Evolutionary conservation across 2,797 vertebrate genomes (phyloP).

Genomic region (Bryconaethiops microstoma): DNA sequence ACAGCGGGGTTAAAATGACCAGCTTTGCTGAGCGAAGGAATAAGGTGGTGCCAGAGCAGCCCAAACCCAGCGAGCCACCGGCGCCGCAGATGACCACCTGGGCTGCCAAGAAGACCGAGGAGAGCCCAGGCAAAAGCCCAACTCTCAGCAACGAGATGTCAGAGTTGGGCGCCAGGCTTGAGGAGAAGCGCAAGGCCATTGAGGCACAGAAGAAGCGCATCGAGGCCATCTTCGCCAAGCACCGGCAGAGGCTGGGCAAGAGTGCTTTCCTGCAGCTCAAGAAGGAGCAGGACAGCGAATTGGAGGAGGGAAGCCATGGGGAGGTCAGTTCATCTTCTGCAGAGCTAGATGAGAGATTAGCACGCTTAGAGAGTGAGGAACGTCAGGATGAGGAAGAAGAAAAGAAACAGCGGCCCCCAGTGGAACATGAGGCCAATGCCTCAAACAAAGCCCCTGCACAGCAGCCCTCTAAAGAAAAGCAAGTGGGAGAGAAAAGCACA

Average conservation of each 20-base stretch:
- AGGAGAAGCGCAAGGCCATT: conserved; percentile 90
- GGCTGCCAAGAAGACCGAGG: conserved; percentile 74
- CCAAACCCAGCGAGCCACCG: conserved; percentile 57
- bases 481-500: conserved; percentile 66
- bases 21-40: conserved; percentile 91
- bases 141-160: conserved; percentile 88
- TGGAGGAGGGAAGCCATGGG: conserved; percentile 19
- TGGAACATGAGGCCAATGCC: conserved; percentile 57
- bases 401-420: conserved; percentile 51
- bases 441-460: conserved; percentile 51
- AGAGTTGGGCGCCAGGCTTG: conserved; percentile 85
- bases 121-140: conserved; percentile 77
- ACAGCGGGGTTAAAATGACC: conserved; percentile 89
- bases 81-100: conserved; percentile 66
- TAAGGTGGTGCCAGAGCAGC: conserved; percentile 75
- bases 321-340: conserved; percentile 62
- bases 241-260: conserved; percentile 89
- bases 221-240: conserved; percentile 92
- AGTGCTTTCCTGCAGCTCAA: conserved; percentile 89
- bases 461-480: conserved; percentile 57
- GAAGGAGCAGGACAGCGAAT: conserved; percentile 74
- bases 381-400: conserved; percentile 55
- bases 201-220: conserved; percentile 95
- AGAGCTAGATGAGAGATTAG: conserved; percentile 78
- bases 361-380: conserved; percentile 74